These are phyloP conservation scores for Silurus glanis DNA, from an alignment of 2,113 vertebrate genomes.

Conservation along the genomic window DNA sequence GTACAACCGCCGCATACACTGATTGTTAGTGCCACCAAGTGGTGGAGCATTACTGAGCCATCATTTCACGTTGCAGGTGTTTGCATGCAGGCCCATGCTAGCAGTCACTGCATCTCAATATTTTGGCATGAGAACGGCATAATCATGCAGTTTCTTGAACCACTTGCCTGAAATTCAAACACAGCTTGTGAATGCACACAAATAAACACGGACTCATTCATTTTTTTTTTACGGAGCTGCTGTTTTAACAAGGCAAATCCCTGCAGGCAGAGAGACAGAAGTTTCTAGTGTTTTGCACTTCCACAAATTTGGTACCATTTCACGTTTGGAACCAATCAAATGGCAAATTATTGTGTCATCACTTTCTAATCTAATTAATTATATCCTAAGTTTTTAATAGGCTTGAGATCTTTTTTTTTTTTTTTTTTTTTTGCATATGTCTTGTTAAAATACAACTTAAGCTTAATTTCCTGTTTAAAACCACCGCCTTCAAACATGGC, in stretches of 20 bases:
- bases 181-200: not conserved
- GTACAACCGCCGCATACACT: not conserved
- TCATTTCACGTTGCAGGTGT: not conserved
- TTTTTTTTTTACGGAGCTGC: not conserved
- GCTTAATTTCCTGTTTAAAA: no score
- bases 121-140: not conserved
- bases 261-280: not conserved
- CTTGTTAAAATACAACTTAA: no score
- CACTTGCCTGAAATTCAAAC: constrained; percentile 6
- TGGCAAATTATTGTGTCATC: not conserved
- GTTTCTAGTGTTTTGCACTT: no score
- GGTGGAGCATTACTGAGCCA: not conserved
- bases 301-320: not conserved
- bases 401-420: no score
- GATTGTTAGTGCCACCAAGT: not conserved
- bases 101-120: not conserved
- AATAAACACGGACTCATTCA: not conserved
- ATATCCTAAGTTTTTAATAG: no score
- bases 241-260: not conserved
- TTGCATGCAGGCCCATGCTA: not conserved
- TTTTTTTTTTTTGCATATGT: no score
- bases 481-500: no score
- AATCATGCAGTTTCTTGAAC: not conserved
- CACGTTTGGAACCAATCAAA: not conserved
- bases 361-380: no score